Evolutionary conservation across 2,113 vertebrate genomes (phyloP), one percentile per base, ranked within the genome.

Genomic region (Lagopus leucura): DNA sequence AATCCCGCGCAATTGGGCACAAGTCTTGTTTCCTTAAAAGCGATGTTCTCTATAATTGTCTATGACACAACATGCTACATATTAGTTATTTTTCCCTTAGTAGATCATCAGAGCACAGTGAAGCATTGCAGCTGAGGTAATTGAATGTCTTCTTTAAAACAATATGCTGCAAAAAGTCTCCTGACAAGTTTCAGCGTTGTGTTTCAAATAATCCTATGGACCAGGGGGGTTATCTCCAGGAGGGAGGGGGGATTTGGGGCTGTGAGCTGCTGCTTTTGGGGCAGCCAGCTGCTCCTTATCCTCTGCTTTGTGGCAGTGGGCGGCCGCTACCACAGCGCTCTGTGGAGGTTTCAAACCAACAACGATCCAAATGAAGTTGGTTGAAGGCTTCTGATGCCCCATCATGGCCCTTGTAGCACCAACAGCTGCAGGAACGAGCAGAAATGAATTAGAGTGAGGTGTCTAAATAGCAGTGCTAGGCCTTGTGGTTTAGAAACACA

Each of bases 11-110:
- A 93, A 96, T 66, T 82, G 96, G 96, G 97, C 95, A 94, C 92
- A 61, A 95, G 92, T 92, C 97, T 97, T 76, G 70, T 96, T 96
- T 94, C 91, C 96, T 94, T 94, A 83, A 93, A 97, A 97, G 93
- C 90, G 88, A 96, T 95, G 93, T 96, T 94, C 84, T 94, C 94
- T 92, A 82, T 97, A 96, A 96, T 97, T 94, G 92, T 90, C 96
- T 94, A 95, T 63, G 78, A 97, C 96, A 95, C 93, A 90, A 96
- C 75, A 92, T 32, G 90, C 91, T 79, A 72, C 83, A 79, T 89
- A 94, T 95, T 89, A 94, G 93, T 95, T 84, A 83, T 93, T 92
- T 94, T 91, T 94, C 95, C 92, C 90, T 94, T 94, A 91, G 89
- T 89, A 92, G 94, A 96, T 97, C 95, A 91, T 96, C 95, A 69